Conservation (phyloP, 2,113 vertebrate species). For the Gobiocypris rarus region DNA sequence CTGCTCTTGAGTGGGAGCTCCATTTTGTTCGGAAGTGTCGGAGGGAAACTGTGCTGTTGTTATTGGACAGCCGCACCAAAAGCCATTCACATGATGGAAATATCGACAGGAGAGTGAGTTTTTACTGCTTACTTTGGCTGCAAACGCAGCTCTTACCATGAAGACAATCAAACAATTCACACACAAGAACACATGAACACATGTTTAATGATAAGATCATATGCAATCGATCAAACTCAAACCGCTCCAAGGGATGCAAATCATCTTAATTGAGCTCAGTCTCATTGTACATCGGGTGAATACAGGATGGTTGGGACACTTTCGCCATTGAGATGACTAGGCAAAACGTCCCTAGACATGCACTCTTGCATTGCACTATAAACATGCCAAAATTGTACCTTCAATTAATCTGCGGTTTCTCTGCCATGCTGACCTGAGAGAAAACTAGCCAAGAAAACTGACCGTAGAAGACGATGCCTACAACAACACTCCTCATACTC, state of each 20-base stretch:
- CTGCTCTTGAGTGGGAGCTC: background rate
- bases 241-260: background rate
- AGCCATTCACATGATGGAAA: slow-evolving; percentile 7
- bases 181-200: background rate
- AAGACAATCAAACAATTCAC: background rate
- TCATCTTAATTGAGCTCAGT: background rate
- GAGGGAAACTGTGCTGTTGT: background rate
- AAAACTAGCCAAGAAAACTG: background rate
- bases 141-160: background rate
- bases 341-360: too few relatives aligned
- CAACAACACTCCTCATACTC: background rate
- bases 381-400: too few relatives aligned
- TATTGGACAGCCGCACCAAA: background rate
- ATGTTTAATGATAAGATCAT: background rate
- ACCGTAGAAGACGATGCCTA: background rate
- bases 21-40: background rate
- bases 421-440: background rate
- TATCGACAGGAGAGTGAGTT: background rate
- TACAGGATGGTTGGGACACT: too few relatives aligned
- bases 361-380: too few relatives aligned
- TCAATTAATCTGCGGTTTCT: background rate
- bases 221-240: background rate
- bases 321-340: too few relatives aligned
- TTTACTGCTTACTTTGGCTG: background rate
- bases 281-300: too few relatives aligned